Conservation (phyloP, 1,140 invertebrate species). For the Nixonia krombeini region DNA sequence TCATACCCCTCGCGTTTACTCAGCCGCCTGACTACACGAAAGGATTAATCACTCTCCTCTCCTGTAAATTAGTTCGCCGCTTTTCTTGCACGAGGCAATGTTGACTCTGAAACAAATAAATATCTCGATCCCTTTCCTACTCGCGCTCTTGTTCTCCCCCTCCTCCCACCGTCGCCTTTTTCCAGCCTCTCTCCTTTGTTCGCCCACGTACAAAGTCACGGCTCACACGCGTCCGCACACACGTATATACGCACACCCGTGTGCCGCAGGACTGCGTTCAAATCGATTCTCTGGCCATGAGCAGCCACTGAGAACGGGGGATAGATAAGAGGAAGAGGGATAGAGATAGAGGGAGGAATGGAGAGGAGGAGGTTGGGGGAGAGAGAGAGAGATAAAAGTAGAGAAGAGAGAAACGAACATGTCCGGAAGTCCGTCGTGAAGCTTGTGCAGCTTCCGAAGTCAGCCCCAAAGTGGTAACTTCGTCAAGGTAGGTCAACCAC, state of each 20-base stretch:
- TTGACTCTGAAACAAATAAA: conserved; percentile 27
- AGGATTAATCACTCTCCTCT: conserved; percentile 33
- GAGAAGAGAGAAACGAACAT: not conserved
- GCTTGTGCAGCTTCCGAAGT: conserved; percentile 33
- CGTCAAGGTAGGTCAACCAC: conserved; percentile 47
- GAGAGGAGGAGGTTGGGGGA: conserved; percentile 2
- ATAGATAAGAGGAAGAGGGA: not conserved
- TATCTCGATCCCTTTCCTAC: conserved; percentile 20
- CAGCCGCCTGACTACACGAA: conserved; percentile 9
- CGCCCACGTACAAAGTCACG: not conserved
- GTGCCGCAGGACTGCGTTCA: conserved; percentile 9
- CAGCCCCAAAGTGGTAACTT: conserved; percentile 45
- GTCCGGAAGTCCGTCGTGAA: conserved; percentile 22
- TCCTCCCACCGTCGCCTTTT: conserved; percentile 5
- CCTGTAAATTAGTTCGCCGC: conserved; percentile 27
- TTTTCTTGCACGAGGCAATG: conserved; percentile 29
- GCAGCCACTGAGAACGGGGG: not conserved
- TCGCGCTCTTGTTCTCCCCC: conserved; percentile 1
- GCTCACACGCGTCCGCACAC: not conserved
- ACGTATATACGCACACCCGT: too few species aligned
- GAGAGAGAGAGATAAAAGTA: not conserved
- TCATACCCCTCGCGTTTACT: conserved; percentile 7
- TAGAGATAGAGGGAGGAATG: not conserved
- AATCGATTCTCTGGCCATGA: conserved; percentile 43
- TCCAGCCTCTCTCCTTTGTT: not conserved